Percentiles rank a stretch among this genome's conserved stretches.
These are phyloP conservation scores for Drosophila dives DNA, from an alignment of 2,888 invertebrate genomes.

Conservation along the genomic window DNA sequence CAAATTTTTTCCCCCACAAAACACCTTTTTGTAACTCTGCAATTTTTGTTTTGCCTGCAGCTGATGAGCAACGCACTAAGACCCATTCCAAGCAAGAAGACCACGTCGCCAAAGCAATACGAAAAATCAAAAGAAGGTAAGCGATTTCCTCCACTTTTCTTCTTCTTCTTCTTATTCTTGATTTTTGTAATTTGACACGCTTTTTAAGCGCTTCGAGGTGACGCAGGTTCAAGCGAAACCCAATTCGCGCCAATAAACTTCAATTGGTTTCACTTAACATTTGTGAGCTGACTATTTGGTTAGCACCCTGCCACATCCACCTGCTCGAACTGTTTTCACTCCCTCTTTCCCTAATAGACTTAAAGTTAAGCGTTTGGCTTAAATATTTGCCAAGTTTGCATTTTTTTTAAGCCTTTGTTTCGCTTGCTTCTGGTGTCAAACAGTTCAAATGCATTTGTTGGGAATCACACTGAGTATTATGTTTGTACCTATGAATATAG, in stretches of 20 bases:
- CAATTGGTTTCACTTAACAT: constrained; percentile 82
- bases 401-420: background rate
- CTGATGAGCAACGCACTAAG: constrained; percentile 83
- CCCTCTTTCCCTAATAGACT: constrained; percentile 11
- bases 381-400: constrained; percentile 9
- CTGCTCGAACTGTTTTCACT: background rate
- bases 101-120: constrained; percentile 88
- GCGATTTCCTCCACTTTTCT: constrained; percentile 45
- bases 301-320: background rate
- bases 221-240: constrained; percentile 72
- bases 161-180: background rate
- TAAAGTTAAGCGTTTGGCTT: constrained; percentile 27
- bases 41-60: constrained; percentile 67
- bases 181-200: constrained; percentile 56
- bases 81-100: constrained; percentile 87
- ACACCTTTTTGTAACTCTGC: background rate
- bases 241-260: constrained; percentile 77
- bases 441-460: constrained; percentile 52
- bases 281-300: constrained; percentile 43
- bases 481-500: background rate
- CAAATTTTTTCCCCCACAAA: background rate
- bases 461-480: constrained; percentile 26
- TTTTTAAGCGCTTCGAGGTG: constrained; percentile 48
- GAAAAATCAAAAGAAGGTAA: constrained; percentile 85
- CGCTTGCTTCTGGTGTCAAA: constrained; percentile 7